Base-by-base conservation (phyloP, 2,113 vertebrate species). In the Coptodon bakossiorum region DNA sequence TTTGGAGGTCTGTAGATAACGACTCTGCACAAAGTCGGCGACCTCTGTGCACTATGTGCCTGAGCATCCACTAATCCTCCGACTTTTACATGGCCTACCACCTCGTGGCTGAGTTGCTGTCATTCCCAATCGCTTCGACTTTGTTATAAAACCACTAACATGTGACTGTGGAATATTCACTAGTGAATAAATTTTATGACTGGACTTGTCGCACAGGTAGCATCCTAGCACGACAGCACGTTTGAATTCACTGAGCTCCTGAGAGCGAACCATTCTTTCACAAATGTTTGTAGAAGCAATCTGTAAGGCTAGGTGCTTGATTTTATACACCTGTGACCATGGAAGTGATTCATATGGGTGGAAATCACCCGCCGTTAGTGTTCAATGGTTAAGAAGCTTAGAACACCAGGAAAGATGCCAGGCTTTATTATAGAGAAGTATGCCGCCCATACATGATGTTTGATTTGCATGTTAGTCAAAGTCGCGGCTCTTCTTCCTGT, bases 271-370 rank as follows among this genome's bases (percentile, higher is more conserved):
- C 34, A 13, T 8, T 66, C 61, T 38, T 66, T 66, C 61, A 38
- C 34, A 22, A 38, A 1, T 38, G 0, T 66, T 66, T 66, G 61
- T 66, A 0, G 2, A 66, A 38, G 61, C 19, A 0, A 38, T 66
- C 61, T 22, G 1, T 38, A 8, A 38, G 10, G 2, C 34, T 13
- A 22, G 34, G 34, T 66, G 61, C 61, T 66, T 66, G 19, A 38
- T 66, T 66, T 5, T 66, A 38, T 38, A 66, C n/a, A 22, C 3
- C 31, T 66, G 31, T 63, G 17, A 10, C 61, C 0, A 2, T 66
- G 19, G 61, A 66, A 2, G 19, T 19, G 5, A 11, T 66, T 38
- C 61, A 8, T 2, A 19, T 66, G 1, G 34, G 7, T 66, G 13
- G 61, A 3, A 66, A 66, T 22, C 34, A 38, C 61, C 6, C 0